Percentiles rank a stretch among this genome's conserved stretches.
phyloP scores from a whole-genome alignment of 2,888 invertebrate species.

The Eristalis intricaria region DNA sequence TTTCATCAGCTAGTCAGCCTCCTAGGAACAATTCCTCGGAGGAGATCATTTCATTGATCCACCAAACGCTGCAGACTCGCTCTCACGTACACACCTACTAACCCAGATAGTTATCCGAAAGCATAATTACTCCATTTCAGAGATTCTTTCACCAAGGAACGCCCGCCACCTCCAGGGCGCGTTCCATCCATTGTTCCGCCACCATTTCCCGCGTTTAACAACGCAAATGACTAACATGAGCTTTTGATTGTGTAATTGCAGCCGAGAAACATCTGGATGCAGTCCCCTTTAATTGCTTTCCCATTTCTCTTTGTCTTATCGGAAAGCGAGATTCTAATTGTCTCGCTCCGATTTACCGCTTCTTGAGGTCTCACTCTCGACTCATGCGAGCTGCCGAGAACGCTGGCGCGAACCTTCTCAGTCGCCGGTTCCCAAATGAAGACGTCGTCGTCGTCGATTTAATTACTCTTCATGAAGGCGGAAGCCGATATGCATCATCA shows the following conservation, averaged over 20 bases:
- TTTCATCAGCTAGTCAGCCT: background rate
- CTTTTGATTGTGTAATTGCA: conserved; percentile 43
- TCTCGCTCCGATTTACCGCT: background rate
- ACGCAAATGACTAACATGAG: conserved; percentile 36
- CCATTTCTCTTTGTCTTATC: conserved; percentile 43
- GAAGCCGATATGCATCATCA: conserved; percentile 48
- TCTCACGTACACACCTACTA: background rate
- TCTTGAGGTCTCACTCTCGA: no score
- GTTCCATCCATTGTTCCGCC: conserved; percentile 7
- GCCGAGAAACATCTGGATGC: background rate
- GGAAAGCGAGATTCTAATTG: conserved; percentile 54
- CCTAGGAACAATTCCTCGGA: background rate
- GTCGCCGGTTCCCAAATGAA: conserved; percentile 3
- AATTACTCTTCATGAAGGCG: conserved; percentile 46
- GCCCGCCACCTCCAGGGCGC: conserved; percentile 1
- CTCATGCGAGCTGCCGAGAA: conserved; percentile 24
- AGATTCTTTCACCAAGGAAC: background rate
- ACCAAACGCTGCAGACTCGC: background rate
- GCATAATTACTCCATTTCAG: conserved; percentile 4
- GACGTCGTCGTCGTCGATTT: conserved; percentile 49
- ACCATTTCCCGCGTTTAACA: conserved; percentile 32
- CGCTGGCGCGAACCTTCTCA: background rate
- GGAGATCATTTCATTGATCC: background rate
- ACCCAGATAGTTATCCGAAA: conserved; percentile 10
- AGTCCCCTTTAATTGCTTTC: conserved; percentile 53